Base-by-base conservation (phyloP, 2,113 vertebrate species). In the Emberiza fucata region DNA sequence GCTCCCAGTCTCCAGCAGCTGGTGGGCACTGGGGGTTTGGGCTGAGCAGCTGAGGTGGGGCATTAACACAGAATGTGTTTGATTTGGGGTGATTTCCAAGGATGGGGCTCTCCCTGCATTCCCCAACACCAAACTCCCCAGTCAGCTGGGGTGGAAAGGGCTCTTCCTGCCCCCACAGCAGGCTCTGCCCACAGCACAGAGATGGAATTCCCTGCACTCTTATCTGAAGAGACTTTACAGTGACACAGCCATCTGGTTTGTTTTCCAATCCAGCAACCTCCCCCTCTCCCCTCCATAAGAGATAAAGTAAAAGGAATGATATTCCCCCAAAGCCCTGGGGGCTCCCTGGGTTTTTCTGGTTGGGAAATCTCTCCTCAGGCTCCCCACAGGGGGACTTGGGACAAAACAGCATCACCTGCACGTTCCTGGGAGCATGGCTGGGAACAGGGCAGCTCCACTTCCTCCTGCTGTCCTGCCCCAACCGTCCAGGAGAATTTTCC, bases 311-410 rank as follows among this genome's bases (percentile, higher is more conserved):
- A 88, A 80, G 51, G 66, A 92, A 81, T 60, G 8, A 1, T 9
- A 61, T 81, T 91, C 81, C 77, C 68, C 57, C 56, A 53, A 92
- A 84, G 48, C 80, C 61, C 72, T 25, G n/a, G 40, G 77, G 53
- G 48, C 3, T 75, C 48, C 37, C 7, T 40, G 75, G 42, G 40
- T 35, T 78, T 75, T 86, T 78, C 37, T 39, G 81, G 31, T 65
- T 94, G 92, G 42, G 89, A 94, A 95, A 95, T 75, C 44, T 86
- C 64, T 86, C 88, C 72, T 92, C 29, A n/a, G 51, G 75, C 54
- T 90, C 73, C 39, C 18, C 53, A n/a, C 1, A 9, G 14, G 47
- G 18, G 39, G 63, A 77, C 7, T 19, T 47, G 25, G 50, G 86
- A 92, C 82, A 80, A 35, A 94, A 31, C 37, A 96, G 47, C 27